These are phyloP conservation scores for Prorops nasuta DNA, from an alignment of 1,140 invertebrate genomes.

Conservation along the genomic window DNA sequence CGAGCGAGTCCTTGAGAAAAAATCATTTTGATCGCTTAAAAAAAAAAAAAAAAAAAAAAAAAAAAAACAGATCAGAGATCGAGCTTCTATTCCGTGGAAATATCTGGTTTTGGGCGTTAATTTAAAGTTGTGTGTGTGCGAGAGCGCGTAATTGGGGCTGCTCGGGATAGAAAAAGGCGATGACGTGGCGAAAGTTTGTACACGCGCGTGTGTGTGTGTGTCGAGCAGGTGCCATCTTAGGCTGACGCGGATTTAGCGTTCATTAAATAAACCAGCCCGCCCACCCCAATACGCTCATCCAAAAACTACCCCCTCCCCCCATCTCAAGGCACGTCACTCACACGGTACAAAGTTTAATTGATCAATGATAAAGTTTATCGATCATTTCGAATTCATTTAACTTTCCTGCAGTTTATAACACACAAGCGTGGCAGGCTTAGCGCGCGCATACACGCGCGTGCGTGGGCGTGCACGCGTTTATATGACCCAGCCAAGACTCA, in stretches of 20 bases:
- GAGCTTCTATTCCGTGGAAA: too few relatives aligned
- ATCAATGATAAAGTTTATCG: slow-evolving; percentile 60
- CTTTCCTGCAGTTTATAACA: slow-evolving; percentile 53
- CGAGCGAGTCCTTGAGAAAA: too few relatives aligned
- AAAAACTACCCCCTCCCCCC: slow-evolving; percentile 18
- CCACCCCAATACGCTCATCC: slow-evolving; percentile 23
- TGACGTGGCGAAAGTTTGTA: neutral
- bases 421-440: slow-evolving; percentile 23
- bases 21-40: too few relatives aligned
- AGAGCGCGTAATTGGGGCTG: too few relatives aligned
- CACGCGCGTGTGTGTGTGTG: slow-evolving; percentile 7
- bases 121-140: too few relatives aligned
- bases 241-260: slow-evolving; percentile 42
- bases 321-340: slow-evolving; percentile 52
- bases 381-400: slow-evolving; percentile 60
- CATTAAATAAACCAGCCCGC: slow-evolving; percentile 51
- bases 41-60: too few relatives aligned
- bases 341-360: slow-evolving; percentile 59
- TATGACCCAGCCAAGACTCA: slow-evolving; percentile 3
- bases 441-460: neutral
- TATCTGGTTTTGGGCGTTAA: too few relatives aligned
- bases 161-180: slow-evolving; percentile 10
- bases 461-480: neutral
- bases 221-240: slow-evolving; percentile 25
- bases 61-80: too few relatives aligned